Evolutionary conservation across 2,113 vertebrate species (phyloP).

Genomic region (Cisticola juncidis): DNA sequence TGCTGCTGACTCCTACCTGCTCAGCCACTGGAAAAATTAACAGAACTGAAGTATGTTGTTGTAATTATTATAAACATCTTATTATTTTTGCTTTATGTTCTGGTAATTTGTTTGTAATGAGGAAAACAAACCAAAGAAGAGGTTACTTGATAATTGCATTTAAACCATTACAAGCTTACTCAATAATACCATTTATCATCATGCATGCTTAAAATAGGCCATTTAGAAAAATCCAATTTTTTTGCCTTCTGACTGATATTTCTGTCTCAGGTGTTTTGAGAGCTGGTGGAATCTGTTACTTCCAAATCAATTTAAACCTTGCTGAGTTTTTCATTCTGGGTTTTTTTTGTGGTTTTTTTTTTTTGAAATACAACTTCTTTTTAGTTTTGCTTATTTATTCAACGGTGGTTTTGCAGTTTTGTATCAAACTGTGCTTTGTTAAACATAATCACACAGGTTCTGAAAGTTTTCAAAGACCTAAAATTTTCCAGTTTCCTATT

Average conservation of each 20-base stretch:
- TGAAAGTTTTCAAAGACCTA: background rate
- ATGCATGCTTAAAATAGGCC: background rate
- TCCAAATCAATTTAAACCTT: background rate
- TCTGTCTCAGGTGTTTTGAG: background rate
- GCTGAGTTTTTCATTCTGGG: background rate
- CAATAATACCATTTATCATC: background rate
- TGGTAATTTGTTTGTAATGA: background rate
- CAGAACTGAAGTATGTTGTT: background rate
- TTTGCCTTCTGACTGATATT: rapidly evolving
- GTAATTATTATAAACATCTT: background rate
- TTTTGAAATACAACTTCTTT: background rate
- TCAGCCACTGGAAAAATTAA: background rate
- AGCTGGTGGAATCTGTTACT: background rate
- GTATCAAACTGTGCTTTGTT: background rate
- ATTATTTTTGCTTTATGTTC: background rate
- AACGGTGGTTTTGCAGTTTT: background rate
- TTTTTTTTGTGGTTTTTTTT: background rate
- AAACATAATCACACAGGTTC: background rate
- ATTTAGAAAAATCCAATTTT: background rate
- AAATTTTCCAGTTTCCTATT: background rate
- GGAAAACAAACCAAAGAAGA: background rate
- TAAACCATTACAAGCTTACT: background rate
- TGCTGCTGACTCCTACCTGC: background rate
- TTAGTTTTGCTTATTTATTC: background rate
- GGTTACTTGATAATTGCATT: background rate